phyloP scores from a whole-genome alignment of 2,113 vertebrate genomes.

The Cottus gobio region DNA sequence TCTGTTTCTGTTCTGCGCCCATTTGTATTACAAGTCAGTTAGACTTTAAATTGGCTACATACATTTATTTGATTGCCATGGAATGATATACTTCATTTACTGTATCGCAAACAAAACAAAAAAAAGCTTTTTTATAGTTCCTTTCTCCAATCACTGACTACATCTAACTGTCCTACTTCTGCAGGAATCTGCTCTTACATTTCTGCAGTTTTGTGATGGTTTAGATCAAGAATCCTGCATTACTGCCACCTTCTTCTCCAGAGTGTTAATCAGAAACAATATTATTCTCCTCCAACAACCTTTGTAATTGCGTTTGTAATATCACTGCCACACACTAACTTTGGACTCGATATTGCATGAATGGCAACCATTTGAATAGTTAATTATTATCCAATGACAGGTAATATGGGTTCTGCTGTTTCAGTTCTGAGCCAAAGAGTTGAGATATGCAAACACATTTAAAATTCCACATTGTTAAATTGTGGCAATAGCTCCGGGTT shows the following conservation, averaged over 20 bases:
- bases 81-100: background rate
- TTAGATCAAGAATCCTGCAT: background rate
- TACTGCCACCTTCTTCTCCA: background rate
- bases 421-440: too few relatives aligned
- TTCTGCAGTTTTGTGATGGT: background rate
- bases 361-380: background rate
- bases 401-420: too few relatives aligned
- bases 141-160: background rate
- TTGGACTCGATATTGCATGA: slow-evolving; percentile 1
- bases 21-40: background rate
- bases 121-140: background rate
- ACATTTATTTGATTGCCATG: background rate
- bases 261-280: background rate
- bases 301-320: background rate
- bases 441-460: too few relatives aligned
- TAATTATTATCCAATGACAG: slow-evolving; percentile 17
- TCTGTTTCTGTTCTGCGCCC: background rate
- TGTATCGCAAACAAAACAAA: background rate
- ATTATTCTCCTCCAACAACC: background rate
- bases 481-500: too few relatives aligned
- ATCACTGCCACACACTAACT: background rate
- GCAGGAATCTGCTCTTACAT: background rate
- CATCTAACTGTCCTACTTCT: background rate
- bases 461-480: too few relatives aligned
- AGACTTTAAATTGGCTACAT: background rate